Conservation (phyloP, 2,797 vertebrate species). For the Peromyscus melanophrys region DNA sequence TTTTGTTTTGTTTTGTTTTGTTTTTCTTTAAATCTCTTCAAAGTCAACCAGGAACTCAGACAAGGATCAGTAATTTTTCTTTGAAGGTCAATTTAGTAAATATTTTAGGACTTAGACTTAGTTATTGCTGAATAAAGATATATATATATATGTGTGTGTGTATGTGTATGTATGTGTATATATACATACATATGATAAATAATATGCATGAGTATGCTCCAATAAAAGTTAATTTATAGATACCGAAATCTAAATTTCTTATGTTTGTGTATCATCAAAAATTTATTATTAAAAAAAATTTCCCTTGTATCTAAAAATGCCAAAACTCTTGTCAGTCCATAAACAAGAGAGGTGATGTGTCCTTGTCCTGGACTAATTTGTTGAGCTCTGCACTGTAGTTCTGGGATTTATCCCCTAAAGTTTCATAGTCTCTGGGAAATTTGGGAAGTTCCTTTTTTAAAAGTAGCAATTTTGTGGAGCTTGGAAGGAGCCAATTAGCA, state of each 20-base stretch:
- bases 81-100: background rate
- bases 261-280: background rate
- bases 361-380: background rate
- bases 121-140: background rate
- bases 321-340: background rate
- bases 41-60: background rate
- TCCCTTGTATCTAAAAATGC: background rate
- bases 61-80: background rate
- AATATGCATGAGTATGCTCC: background rate
- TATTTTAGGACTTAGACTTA: background rate
- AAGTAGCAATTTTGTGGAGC: constrained; percentile 29
- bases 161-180: background rate
- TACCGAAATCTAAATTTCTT: constrained; percentile 52
- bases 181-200: background rate
- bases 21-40: background rate
- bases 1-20: background rate
- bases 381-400: background rate
- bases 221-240: constrained; percentile 5
- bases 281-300: background rate
- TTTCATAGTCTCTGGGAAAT: constrained; percentile 33
- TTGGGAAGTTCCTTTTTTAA: background rate
- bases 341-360: background rate
- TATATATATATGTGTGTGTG: background rate
- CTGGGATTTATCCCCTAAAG: background rate
- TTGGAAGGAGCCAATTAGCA: constrained; percentile 18